These are phyloP conservation scores for Epistrophe eligans DNA, from an alignment of 2,888 invertebrate genomes.

Conservation along the genomic window DNA sequence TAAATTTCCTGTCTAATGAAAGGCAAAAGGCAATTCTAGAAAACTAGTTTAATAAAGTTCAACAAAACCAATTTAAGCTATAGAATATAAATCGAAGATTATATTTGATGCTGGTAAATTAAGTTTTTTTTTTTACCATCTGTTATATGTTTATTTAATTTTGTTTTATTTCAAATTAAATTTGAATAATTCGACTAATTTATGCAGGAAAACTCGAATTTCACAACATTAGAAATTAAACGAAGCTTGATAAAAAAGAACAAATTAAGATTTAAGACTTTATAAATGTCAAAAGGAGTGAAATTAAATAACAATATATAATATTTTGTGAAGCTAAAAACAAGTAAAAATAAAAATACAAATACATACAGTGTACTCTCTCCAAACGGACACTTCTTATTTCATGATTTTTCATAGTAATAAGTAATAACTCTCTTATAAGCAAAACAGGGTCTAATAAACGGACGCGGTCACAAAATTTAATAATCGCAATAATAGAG, in stretches of 20 bases:
- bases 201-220: background rate
- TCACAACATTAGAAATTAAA: background rate
- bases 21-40: background rate
- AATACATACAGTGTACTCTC: too few species aligned
- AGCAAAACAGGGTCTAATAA: too few species aligned
- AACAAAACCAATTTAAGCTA: background rate
- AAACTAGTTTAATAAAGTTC: slow-evolving; percentile 9
- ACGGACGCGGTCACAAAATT: too few species aligned
- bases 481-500: too few species aligned
- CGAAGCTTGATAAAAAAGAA: background rate
- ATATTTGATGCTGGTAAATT: background rate
- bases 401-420: too few species aligned
- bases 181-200: background rate
- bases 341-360: too few species aligned
- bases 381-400: too few species aligned
- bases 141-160: background rate
- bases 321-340: too few species aligned
- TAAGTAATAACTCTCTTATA: too few species aligned
- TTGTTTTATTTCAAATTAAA: background rate
- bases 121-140: background rate
- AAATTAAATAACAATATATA: too few species aligned
- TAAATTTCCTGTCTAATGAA: background rate
- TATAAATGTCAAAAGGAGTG: too few species aligned
- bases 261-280: too few species aligned
- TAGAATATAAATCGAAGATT: background rate